Base-by-base conservation (phyloP, 2,113 vertebrate species). In the Cygnus atratus region DNA sequence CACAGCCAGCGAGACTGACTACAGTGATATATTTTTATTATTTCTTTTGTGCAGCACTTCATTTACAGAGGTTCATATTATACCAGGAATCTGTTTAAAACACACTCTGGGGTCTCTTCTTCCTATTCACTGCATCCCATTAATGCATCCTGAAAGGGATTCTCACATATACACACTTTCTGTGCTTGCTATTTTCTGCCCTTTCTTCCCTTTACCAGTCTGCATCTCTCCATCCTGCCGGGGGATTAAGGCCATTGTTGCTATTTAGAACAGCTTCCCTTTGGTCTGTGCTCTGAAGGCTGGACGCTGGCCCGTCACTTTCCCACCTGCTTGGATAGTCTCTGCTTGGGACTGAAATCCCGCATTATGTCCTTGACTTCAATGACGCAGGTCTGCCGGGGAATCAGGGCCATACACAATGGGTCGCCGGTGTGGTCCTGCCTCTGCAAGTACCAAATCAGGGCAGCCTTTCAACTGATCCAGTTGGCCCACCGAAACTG, bases 81-180 rank as follows among this genome's bases (percentile, higher is more conserved):
- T 31, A 85, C 37, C 44, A 3, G 80, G 91, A 89, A 91, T 91
- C 92, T 41, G 93, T 84, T 93, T 94, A 75, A 95, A 94, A 93
- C 94, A 85, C 92, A 78, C 93, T 89, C 93, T 44, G 20, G 95
- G 95, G 84, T 96, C 88, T 91, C 92, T 83, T 96, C 95, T 96
- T 96, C 92, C 93, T 93, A 92, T 95, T 97, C 94, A 96, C 43
- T 92, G 75, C 78, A 87, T 92, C n/a, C 93, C 65, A 95, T 94
- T 96, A 97, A 93, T 48, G 59, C 74, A 62, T 76, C 67, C 78
- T 95, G 87, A 96, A 96, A 94, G 55, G 59, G 59, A 87, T 79
- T 84, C 93, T 95, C 67, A 85, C 78, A 93, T 26, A 75, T 80
- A 74, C 54, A 59, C n/a, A 20, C 41, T 75, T 95, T 92, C 73